Evolutionary conservation across 2,888 invertebrate species (phyloP).

Genomic region (Scaptomyza reducta): DNA sequence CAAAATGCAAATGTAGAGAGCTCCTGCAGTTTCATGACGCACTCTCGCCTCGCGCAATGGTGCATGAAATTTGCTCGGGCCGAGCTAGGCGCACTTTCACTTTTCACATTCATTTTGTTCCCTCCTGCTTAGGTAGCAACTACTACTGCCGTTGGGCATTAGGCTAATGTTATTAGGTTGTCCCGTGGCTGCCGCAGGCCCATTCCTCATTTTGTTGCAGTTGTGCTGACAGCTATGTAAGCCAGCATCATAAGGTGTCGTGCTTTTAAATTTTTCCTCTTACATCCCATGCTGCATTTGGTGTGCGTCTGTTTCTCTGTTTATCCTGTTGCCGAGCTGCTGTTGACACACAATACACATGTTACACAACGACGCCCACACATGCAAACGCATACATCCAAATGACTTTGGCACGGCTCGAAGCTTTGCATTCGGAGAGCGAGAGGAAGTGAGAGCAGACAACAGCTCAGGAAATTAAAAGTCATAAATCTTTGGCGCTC

Average conservation of each 20-base stretch:
- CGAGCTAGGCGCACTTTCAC: conserved; percentile 70
- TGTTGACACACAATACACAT: conserved; percentile 54
- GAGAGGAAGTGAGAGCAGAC: conserved; percentile 11
- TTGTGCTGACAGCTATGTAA: conserved; percentile 71
- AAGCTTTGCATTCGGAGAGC: conserved; percentile 26
- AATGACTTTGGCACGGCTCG: conserved; percentile 48
- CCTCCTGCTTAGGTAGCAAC: conserved; percentile 58
- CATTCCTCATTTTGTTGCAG: conserved; percentile 71
- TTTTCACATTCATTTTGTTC: conserved; percentile 43
- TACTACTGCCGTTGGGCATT: conserved; percentile 39
- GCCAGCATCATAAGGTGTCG: conserved; percentile 77
- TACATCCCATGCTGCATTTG: conserved; percentile 61
- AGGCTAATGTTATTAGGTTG: conserved; percentile 70
- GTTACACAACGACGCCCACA: conserved; percentile 30
- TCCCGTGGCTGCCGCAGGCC: conserved; percentile 24
- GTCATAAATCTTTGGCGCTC: conserved; percentile 81
- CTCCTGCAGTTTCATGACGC: conserved; percentile 63
- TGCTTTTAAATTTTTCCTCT: conserved; percentile 68
- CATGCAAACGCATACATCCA: conserved; percentile 28
- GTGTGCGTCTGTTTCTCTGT: conserved; percentile 4
- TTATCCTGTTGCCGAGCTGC: conserved; percentile 29
- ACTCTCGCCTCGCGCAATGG: conserved; percentile 53
- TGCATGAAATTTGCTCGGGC: conserved; percentile 72
- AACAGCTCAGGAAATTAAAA: conserved; percentile 83
- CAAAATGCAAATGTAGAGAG: conserved; percentile 49